A percentile compares a stretch with the other conserved stretches of the same genome.
These are phyloP conservation scores for Carpatolechia fugitivella DNA, from an alignment of 2,888 invertebrate species.

Conservation along the genomic window DNA sequence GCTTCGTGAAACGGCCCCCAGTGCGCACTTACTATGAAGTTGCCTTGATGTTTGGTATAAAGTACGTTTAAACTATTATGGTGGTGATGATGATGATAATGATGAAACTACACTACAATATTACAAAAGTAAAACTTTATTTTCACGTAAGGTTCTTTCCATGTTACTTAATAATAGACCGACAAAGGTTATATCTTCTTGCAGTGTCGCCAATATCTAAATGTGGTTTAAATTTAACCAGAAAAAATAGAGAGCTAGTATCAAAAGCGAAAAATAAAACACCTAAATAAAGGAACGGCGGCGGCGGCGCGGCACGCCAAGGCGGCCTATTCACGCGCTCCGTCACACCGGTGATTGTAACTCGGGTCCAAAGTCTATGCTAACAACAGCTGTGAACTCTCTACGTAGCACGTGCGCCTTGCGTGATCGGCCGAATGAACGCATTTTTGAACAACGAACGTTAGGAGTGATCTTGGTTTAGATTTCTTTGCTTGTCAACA, in stretches of 20 bases:
- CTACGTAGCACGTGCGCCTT: conserved; percentile 53
- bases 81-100: too few relatives aligned
- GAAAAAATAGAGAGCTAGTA: neutral
- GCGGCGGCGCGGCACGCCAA: conserved; percentile 4
- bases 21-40: too few relatives aligned
- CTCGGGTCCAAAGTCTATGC: conserved; percentile 69
- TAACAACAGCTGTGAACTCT: conserved; percentile 64
- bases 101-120: too few relatives aligned
- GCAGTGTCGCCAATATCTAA: too few relatives aligned
- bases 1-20: too few relatives aligned
- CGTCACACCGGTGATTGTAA: conserved; percentile 61
- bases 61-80: too few relatives aligned
- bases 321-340: conserved; percentile 25
- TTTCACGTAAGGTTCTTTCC: too few relatives aligned
- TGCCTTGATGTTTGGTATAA: too few relatives aligned
- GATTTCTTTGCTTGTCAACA: neutral
- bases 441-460: conserved; percentile 2
- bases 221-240: too few relatives aligned
- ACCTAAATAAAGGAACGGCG: conserved; percentile 8
- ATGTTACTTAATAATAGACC: too few relatives aligned
- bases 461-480: neutral
- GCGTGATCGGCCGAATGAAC: conserved; percentile 47
- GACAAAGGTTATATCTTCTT: too few relatives aligned
- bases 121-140: too few relatives aligned
- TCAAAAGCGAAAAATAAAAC: neutral